Evolutionary conservation across 2,113 vertebrate species (phyloP).

Genomic region (Aegotheles bennettii): DNA sequence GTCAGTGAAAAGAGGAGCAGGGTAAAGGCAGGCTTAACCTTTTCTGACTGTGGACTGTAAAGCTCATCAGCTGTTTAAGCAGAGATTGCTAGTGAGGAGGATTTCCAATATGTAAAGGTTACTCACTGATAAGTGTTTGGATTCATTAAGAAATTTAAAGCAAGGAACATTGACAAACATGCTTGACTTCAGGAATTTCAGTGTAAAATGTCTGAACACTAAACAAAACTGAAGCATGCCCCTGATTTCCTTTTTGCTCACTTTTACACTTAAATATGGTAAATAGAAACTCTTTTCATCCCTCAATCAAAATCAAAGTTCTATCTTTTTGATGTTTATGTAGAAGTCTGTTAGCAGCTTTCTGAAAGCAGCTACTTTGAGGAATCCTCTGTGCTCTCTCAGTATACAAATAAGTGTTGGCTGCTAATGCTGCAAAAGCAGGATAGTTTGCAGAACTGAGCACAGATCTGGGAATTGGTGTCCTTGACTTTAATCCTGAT

Average conservation of each 20-base stretch:
- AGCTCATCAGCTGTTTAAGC: slow-evolving; percentile 41
- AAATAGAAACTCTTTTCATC: background rate
- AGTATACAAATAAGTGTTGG: background rate
- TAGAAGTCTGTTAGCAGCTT: slow-evolving; percentile 13
- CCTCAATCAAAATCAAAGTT: background rate
- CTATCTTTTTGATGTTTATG: background rate
- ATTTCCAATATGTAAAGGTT: slow-evolving; percentile 8
- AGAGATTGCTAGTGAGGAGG: background rate
- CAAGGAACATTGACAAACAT: background rate
- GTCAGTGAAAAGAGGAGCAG: background rate
- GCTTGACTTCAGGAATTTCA: background rate
- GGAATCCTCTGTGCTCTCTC: background rate
- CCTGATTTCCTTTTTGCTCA: background rate
- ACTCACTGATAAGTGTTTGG: slow-evolving; percentile 3
- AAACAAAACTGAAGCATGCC: background rate
- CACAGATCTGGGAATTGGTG: background rate
- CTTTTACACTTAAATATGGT: background rate
- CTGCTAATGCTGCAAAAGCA: background rate
- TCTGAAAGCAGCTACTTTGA: background rate
- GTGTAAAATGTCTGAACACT: background rate
- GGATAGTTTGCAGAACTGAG: background rate
- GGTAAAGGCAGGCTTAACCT: background rate
- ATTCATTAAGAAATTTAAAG: slow-evolving; percentile 8
- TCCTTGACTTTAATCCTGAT: background rate
- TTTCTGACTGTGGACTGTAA: background rate